Evolutionary conservation across 2,113 vertebrate species (phyloP).

Genomic region (Petrocephalus microphthalmus): DNA sequence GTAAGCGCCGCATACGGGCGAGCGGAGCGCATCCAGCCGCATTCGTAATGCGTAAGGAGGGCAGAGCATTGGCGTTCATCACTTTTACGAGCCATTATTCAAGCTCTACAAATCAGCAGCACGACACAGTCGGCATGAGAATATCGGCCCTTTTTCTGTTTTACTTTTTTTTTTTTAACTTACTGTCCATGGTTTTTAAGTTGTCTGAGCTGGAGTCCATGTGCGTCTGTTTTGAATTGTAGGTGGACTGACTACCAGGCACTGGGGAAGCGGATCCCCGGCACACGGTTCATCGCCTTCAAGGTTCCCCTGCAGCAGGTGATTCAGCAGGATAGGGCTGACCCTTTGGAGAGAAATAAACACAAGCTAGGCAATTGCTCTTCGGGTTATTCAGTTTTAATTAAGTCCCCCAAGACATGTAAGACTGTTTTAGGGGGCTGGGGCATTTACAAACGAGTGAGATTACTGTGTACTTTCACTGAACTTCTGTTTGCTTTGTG

Average conservation of each 20-base stretch:
- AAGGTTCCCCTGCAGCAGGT: slow-evolving; percentile 83
- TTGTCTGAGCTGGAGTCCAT: neutral
- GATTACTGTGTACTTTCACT: neutral
- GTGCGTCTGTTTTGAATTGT: neutral
- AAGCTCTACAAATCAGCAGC: neutral
- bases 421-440: neutral
- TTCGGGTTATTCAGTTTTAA: neutral
- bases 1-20: slow-evolving; percentile 22
- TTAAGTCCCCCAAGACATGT: neutral
- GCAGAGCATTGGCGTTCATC: neutral
- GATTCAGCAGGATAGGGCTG: slow-evolving; percentile 6
- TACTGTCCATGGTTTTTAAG: neutral
- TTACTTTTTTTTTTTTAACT: neutral
- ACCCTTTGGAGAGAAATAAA: neutral
- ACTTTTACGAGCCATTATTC: neutral
- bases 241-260: slow-evolving; percentile 77
- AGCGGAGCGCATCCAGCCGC: neutral
- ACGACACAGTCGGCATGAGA: neutral
- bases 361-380: neutral
- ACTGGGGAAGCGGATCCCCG: slow-evolving; percentile 68
- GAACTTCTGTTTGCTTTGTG: neutral
- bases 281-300: slow-evolving; percentile 84
- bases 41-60: neutral
- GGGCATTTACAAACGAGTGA: neutral
- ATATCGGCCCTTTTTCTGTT: neutral